Conservation (phyloP, 2,888 invertebrate genomes). For the Melanchra persicariae region DNA sequence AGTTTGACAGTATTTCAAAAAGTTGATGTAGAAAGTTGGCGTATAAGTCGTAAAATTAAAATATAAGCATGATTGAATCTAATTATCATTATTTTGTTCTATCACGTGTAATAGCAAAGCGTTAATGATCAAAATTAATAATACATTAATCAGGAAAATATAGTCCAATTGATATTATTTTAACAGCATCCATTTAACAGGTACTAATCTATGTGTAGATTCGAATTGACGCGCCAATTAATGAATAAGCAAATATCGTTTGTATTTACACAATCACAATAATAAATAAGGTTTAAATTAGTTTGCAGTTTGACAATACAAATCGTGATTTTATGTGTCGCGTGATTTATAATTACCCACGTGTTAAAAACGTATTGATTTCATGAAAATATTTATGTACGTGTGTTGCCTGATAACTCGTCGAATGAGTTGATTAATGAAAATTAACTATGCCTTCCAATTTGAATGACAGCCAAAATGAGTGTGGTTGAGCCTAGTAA, state of each 20-base stretch:
- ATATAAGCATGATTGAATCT: neutral
- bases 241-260: slow-evolving; percentile 43
- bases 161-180: slow-evolving; percentile 35
- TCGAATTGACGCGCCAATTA: slow-evolving; percentile 52
- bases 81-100: neutral
- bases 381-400: slow-evolving; percentile 4
- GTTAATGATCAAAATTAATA: slow-evolving; percentile 17
- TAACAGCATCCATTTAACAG: slow-evolving; percentile 19
- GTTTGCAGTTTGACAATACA: slow-evolving; percentile 33
- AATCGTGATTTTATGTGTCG: slow-evolving; percentile 51
- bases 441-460: neutral
- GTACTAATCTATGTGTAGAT: slow-evolving; percentile 50
- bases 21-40: too few species aligned
- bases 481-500: neutral
- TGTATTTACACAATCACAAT: slow-evolving; percentile 28
- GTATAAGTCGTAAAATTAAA: too few species aligned
- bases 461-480: neutral
- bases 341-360: slow-evolving; percentile 38
- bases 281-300: slow-evolving; percentile 59
- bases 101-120: neutral
- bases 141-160: neutral
- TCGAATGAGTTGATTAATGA: neutral
- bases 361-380: slow-evolving; percentile 31
- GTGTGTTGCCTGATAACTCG: neutral
- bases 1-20: too few species aligned